phyloP scores from a whole-genome alignment of 2,113 vertebrate species.

The Elgaria multicarinata region DNA sequence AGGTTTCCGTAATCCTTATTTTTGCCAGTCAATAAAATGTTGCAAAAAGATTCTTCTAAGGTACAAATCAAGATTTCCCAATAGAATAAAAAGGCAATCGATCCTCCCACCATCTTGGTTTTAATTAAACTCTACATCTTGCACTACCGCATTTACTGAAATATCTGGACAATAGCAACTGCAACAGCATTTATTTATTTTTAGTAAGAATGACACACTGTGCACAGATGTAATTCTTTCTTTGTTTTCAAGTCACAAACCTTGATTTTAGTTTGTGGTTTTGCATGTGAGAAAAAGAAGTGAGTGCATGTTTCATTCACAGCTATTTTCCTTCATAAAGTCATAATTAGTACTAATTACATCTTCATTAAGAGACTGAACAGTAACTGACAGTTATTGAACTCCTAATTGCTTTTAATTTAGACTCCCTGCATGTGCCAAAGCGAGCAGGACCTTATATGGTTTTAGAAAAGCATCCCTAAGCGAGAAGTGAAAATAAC shows the following conservation, averaged over 20 bases:
- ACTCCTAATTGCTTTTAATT: slow-evolving; percentile 65
- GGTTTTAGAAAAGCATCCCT: not conserved
- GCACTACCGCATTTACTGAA: not conserved
- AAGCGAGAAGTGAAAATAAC: not conserved
- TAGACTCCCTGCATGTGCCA: slow-evolving; percentile 59
- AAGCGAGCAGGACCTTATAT: slow-evolving; percentile 1
- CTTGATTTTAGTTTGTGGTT: slow-evolving; percentile 29
- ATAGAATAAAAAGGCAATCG: not conserved
- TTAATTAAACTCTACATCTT: not conserved
- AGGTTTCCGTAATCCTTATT: not conserved
- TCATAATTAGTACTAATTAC: slow-evolving; percentile 72
- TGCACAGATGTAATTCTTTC: not conserved
- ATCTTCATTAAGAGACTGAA: slow-evolving; percentile 65
- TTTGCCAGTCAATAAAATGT: slow-evolving; percentile 1
- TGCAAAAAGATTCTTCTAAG: not conserved
- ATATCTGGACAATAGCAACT: slow-evolving; percentile 9
- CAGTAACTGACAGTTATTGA: slow-evolving; percentile 67
- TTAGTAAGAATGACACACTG: not conserved
- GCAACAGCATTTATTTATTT: not conserved
- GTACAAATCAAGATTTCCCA: not conserved
- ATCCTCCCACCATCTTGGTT: not conserved
- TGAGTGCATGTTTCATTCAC: slow-evolving; percentile 52
- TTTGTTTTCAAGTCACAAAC: not conserved
- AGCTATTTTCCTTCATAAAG: slow-evolving; percentile 65
- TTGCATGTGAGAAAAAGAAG: slow-evolving; percentile 3